Base-by-base conservation (phyloP, 2,888 invertebrate species). In the Folsomia manolachei region DNA sequence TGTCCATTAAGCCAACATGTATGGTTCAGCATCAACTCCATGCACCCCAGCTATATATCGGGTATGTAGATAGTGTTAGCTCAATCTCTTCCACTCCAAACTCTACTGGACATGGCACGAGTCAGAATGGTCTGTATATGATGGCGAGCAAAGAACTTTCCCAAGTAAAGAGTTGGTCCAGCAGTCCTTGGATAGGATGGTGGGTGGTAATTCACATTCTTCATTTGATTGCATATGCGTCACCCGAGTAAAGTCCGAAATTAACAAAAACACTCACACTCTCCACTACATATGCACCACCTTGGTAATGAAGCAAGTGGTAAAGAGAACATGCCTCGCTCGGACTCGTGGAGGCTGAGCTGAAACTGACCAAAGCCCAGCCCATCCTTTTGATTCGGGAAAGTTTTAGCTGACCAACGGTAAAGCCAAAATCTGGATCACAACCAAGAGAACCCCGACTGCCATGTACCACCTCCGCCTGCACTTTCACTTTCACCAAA, bases 221-320 rank as follows among this genome's bases (percentile, higher is more conserved):
- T 27, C 25, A 27, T 25, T 63, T 26, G 63, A 26, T 63, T 63
- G 63, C 63, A 63, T 63, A 63, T 63, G 63, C 63, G 63, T 63
- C 63, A 63, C 63, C 26, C 56, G 56, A 56, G 56, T 56, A 56
- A 56, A 56, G 56, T 56, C 56, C 56, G 56, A 56, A 56, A 56
- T 56, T 56, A 56, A 56, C 56, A 19, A 56, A 56, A 56, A 56
- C 56, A 56, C 56, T 56, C 56, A 56, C 56, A 14, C 19, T 19
- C 18, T 18, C 9, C 51, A 51, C 51, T 18, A 51, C 9, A 11
- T 11, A 56, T 56, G 56, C 18, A 56, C 11, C 39, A 39, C 39
- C 39, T 39, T 39, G 39, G 39, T 39, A 39, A n/a, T n/a, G 39
- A 39, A 39, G 39, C n/a, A n/a, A n/a, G n/a, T n/a, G n/a, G n/a